Evolutionary conservation across 2,797 vertebrate species (phyloP), one percentile per base, ranked within the genome.

Genomic region (Melanotaenia nigrans): DNA sequence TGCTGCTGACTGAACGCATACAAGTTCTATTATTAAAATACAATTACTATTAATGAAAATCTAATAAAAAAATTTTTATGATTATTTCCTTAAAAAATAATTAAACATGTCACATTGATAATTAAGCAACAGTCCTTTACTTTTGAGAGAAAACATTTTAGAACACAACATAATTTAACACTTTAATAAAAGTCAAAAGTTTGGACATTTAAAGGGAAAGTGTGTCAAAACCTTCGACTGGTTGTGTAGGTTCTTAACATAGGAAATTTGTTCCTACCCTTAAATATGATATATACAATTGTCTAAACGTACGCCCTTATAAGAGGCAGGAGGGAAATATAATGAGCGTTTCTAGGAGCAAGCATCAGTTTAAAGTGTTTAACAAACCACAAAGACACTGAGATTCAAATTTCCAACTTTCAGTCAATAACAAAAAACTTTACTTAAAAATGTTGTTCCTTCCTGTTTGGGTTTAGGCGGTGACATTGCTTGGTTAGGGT

Each of bases 121-220:
- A 80, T 77, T 74, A 72, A 61, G 25, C 0, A 61, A 38, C 9
- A 35, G 80, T 66, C 0, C 42, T 59, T 57, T 71, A 61, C 51
- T 79, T 66, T 67, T 40, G 16, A 68, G 24, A 13, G 12, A 54
- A 54, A 11, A 6, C 2, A 25, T 13, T 10, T 47, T 5, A 53
- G 13, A 25, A 25, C 4, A 25, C 20, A 7, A 28, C 5, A 54
- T 16, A 25, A 13, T 14, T 5, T 25, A 54, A 54, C 47, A 22
- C 16, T 47, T 13, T 40, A 40, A 14, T 14, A 42, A 14, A 2
- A 5, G 40, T 42, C 1, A 42, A 16, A 42, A 16, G 40, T 42
- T 42, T 42, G 13, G 40, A 42, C 38, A 13, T 40, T 40, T 14
- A 42, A 45, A 8, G 18, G 42, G 18, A 47, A 47, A 47, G 42